Evolutionary conservation across 2,797 vertebrate species (phyloP).

Genomic region (Eremophila alpestris): DNA sequence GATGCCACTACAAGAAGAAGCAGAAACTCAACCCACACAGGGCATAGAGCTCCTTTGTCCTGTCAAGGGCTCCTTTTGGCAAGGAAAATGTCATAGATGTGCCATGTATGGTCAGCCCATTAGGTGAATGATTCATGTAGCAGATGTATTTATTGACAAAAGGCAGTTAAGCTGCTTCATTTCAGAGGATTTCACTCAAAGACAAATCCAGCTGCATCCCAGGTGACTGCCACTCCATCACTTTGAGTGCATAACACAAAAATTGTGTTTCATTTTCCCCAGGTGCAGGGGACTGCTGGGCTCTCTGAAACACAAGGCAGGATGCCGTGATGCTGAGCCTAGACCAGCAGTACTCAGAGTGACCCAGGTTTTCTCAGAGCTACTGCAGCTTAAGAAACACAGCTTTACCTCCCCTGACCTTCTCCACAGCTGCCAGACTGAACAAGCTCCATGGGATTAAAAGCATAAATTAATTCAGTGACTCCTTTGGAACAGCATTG

Average conservation of each 20-base stretch:
- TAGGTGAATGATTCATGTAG: background rate
- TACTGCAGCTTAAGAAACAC: constrained; percentile 35
- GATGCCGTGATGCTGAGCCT: constrained; percentile 20
- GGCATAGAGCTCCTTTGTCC: background rate
- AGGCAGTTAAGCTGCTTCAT: background rate
- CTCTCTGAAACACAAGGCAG: constrained; percentile 10
- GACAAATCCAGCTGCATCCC: background rate
- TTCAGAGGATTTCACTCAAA: background rate
- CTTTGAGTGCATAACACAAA: background rate
- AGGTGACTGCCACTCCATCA: background rate
- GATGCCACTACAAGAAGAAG: background rate
- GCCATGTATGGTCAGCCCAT: background rate
- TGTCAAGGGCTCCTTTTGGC: background rate
- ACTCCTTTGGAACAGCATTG: constrained; percentile 29
- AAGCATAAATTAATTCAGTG: constrained; percentile 44
- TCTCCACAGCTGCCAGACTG: constrained; percentile 27
- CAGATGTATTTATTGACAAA: background rate
- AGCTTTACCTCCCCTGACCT: constrained; percentile 22
- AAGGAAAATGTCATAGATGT: background rate
- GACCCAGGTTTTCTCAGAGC: constrained; percentile 35
- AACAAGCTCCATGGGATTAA: background rate
- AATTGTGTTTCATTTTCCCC: constrained; percentile 4
- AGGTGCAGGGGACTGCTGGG: background rate
- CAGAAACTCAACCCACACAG: background rate
- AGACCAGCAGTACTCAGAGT: constrained; percentile 43